Conservation (phyloP, 2,888 invertebrate species). For the Ichneumoninae sp. region DNA sequence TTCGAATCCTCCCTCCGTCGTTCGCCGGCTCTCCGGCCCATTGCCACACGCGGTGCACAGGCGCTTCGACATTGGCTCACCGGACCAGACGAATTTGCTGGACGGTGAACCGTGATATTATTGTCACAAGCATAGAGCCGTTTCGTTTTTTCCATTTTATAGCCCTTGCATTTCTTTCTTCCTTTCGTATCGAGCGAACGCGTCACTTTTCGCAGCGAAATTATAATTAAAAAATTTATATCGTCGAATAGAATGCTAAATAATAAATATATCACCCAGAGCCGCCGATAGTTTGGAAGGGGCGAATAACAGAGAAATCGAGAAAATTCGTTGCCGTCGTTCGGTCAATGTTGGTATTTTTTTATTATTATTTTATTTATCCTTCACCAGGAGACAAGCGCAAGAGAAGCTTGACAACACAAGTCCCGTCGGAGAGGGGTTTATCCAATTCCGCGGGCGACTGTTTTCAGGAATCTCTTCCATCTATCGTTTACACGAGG, state of each 20-base stretch:
- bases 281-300: neutral
- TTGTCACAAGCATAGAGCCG: constrained; percentile 63
- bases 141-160: constrained; percentile 25
- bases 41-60: constrained; percentile 46
- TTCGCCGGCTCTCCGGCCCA: constrained; percentile 56
- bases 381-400: neutral
- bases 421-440: constrained; percentile 73
- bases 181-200: neutral
- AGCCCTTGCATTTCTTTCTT: constrained; percentile 17
- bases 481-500: constrained; percentile 69
- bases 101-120: constrained; percentile 70
- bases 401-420: constrained; percentile 71
- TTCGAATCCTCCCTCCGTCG: constrained; percentile 17
- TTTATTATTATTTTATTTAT: neutral
- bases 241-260: neutral
- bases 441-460: constrained; percentile 77
- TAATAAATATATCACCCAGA: neutral
- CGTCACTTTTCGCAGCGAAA: neutral
- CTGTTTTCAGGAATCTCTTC: constrained; percentile 78
- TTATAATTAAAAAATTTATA: neutral
- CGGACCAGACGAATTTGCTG: constrained; percentile 60
- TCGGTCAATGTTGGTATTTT: neutral
- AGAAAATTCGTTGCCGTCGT: neutral
- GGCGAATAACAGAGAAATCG: neutral
- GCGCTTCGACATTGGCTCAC: constrained; percentile 41